Conservation (phyloP, 1,140 invertebrate genomes). For the Brachionus sp. region DNA sequence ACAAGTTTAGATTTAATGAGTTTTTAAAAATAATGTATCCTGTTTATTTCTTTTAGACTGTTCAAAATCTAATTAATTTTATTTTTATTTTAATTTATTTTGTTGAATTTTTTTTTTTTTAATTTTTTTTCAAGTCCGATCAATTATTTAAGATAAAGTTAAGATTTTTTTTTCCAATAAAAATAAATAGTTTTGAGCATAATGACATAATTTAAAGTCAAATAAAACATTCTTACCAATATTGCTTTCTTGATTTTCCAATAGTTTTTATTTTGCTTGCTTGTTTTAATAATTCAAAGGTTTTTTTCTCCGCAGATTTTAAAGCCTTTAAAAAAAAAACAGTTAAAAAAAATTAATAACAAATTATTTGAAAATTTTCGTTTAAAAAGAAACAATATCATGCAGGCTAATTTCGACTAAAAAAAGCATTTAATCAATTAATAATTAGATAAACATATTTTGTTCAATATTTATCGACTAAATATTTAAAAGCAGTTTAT, state of each 20-base stretch:
- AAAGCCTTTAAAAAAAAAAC: slow-evolving; percentile 65
- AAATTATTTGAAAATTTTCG: background rate
- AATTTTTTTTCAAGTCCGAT: too few relatives aligned
- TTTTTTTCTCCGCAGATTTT: slow-evolving; percentile 91
- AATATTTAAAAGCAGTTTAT: slow-evolving; percentile 32
- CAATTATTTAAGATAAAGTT: background rate
- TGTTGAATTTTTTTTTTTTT: background rate
- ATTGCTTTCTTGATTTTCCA: slow-evolving; percentile 79
- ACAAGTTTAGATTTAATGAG: background rate
- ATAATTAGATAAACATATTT: slow-evolving; percentile 32
- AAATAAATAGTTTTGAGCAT: background rate
- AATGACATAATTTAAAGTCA: background rate
- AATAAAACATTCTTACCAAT: slow-evolving; percentile 55
- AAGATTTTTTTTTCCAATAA: background rate
- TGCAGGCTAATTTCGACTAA: background rate
- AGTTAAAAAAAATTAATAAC: background rate
- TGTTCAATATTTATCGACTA: background rate
- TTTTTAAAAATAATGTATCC: background rate
- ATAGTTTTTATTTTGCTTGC: slow-evolving; percentile 68
- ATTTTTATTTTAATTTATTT: background rate
- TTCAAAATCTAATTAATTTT: background rate
- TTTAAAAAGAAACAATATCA: background rate
- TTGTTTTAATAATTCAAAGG: slow-evolving; percentile 89
- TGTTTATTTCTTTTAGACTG: background rate
- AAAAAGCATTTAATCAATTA: slow-evolving; percentile 25